Evolutionary conservation across 2,113 vertebrate genomes (phyloP).

Genomic region (Pampusana beccarii): DNA sequence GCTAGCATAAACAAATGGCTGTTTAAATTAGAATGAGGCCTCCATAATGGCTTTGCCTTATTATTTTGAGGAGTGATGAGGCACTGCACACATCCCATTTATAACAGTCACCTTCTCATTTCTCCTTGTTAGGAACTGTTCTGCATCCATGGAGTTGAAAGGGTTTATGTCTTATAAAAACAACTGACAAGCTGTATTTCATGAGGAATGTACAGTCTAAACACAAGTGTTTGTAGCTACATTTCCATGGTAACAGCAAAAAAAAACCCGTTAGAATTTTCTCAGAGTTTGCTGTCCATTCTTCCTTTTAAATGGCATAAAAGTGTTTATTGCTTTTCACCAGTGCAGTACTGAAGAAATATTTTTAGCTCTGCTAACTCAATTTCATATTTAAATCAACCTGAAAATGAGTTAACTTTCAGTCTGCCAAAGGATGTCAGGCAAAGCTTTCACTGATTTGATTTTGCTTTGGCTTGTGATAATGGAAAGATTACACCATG

Average conservation of each 20-base stretch:
- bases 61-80: conserved; percentile 64
- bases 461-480: conserved; percentile 30
- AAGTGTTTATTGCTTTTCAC: conserved; percentile 13
- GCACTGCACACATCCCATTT: conserved; percentile 50
- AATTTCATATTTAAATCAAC: conserved; percentile 53
- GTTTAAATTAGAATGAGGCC: conserved; percentile 68
- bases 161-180: conserved; percentile 22
- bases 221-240: conserved; percentile 47
- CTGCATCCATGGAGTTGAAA: conserved; percentile 56
- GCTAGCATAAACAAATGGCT: conserved; percentile 18
- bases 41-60: conserved; percentile 59
- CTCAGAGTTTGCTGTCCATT: not conserved
- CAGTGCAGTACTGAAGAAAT: not conserved
- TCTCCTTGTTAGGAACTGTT: conserved; percentile 85
- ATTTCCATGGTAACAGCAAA: conserved; percentile 56
- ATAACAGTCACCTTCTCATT: conserved; percentile 33
- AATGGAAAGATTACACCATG: not conserved
- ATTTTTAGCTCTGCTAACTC: conserved; percentile 56
- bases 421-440: conserved; percentile 24
- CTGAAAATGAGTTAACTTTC: conserved; percentile 42
- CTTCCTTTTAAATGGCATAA: not conserved
- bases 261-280: not conserved
- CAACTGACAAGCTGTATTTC: conserved; percentile 25
- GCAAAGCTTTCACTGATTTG: conserved; percentile 6
- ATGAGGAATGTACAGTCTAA: not conserved